Conservation (phyloP, 2,888 invertebrate genomes). For the Atherix ibis region DNA sequence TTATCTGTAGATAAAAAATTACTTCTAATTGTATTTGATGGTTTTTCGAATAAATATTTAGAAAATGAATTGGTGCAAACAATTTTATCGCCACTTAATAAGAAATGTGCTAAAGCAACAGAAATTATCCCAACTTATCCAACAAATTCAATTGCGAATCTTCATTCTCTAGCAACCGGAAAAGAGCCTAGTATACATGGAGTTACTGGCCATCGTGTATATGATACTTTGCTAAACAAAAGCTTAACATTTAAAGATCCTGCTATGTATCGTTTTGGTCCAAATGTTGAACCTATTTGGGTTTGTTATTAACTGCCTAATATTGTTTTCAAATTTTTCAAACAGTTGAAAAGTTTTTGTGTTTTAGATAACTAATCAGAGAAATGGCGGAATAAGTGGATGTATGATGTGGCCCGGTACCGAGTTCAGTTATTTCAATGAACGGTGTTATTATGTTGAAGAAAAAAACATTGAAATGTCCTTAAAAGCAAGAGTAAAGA, state of each 20-base stretch:
- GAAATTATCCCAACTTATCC: too few species aligned
- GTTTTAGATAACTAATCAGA: slow-evolving; percentile 11
- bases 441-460: not conserved
- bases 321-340: not conserved
- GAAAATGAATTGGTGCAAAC: too few species aligned
- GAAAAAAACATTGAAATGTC: too few species aligned
- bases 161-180: slow-evolving; percentile 55
- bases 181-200: slow-evolving; percentile 52
- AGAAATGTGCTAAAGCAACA: too few species aligned
- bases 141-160: slow-evolving; percentile 61
- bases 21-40: too few species aligned
- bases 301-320: slow-evolving; percentile 26
- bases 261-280: slow-evolving; percentile 40
- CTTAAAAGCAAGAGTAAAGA: not conserved
- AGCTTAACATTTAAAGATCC: slow-evolving; percentile 23
- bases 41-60: too few species aligned
- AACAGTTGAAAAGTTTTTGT: slow-evolving; percentile 7
- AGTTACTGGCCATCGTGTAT: slow-evolving; percentile 45
- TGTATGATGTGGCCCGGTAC: slow-evolving; percentile 3
- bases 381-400: slow-evolving; percentile 3
- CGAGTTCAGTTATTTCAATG: not conserved
- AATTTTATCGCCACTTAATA: too few species aligned
- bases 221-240: slow-evolving; percentile 33
- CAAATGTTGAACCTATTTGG: slow-evolving; percentile 41
- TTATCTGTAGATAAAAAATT: too few species aligned